Evolutionary conservation across 1,140 invertebrate genomes (phyloP).

Genomic region (Zaprionus camerounensis): DNA sequence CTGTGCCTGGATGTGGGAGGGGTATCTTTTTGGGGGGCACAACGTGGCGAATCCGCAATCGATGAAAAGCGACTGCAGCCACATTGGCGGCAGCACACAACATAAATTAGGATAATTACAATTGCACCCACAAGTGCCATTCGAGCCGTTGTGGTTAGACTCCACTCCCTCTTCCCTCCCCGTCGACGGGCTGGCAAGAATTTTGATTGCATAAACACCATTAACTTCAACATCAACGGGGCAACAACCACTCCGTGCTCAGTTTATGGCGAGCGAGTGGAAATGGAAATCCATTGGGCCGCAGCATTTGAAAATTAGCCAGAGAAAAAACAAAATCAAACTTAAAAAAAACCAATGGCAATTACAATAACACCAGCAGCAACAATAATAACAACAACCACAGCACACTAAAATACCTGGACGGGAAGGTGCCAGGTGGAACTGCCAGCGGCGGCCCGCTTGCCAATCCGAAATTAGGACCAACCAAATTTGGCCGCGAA

Average conservation of each 20-base stretch:
- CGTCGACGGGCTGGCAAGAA: slow-evolving; percentile 61
- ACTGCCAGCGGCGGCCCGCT: background rate
- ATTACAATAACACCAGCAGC: slow-evolving; percentile 62
- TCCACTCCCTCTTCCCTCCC: background rate
- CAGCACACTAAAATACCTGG: slow-evolving; percentile 14
- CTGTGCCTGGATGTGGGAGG: background rate
- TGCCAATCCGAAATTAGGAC: slow-evolving; percentile 59
- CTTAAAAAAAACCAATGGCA: slow-evolving; percentile 46
- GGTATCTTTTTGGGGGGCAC: background rate
- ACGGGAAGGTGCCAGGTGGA: slow-evolving; percentile 37
- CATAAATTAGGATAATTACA: slow-evolving; percentile 83
- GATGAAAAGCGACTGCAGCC: slow-evolving; percentile 44
- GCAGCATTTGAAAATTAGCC: slow-evolving; percentile 66
- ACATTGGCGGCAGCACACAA: slow-evolving; percentile 51
- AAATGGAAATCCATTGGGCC: slow-evolving; percentile 67
- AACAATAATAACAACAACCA: background rate
- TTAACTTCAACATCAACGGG: slow-evolving; percentile 20
- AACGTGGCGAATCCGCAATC: slow-evolving; percentile 36
- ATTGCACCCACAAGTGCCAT: slow-evolving; percentile 82
- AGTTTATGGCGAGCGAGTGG: slow-evolving; percentile 55
- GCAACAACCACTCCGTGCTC: slow-evolving; percentile 28
- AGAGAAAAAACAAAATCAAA: slow-evolving; percentile 41
- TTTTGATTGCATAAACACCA: slow-evolving; percentile 78
- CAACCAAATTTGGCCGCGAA: slow-evolving; percentile 65
- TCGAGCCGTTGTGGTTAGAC: slow-evolving; percentile 45